Base-by-base conservation (phyloP, 1,140 invertebrate species). In the Temnothorax curvispinosus region DNA sequence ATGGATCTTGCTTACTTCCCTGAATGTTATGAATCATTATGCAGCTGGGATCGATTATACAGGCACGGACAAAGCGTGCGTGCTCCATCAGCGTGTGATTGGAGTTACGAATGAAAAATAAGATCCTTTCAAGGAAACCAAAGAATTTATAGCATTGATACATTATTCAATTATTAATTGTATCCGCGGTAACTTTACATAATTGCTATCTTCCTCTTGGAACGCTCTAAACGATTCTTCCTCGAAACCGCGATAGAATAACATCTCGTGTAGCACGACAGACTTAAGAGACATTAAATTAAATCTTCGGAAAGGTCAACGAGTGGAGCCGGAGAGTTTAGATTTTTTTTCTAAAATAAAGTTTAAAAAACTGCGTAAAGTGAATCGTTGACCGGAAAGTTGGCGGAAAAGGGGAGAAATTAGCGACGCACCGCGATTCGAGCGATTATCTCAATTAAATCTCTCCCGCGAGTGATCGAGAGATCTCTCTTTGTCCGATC, bases 1-100 rank as follows among this genome's bases (percentile, higher is more conserved):
- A 50, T 47, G 8, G 15, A 21, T 38, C 38, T 74, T 47, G 4
- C 54, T 50, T 47, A 38, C 11, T 60, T 62, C 54, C 5, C 69
- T 75, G 69, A 74, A 21, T 7, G 44, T 38, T 21, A 75, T 84
- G 80, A 84, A 84, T 84, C 80, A 84, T 47, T 50, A 32, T 62
- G 7, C 65, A 60, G 54, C 52, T 44, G 69, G 69, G 56, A 84
- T 84, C 80, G 32, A 74, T 84, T 27, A 27, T 27, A 27, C 50
- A 15, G 35, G 56, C 67, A 69, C 69, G 41, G 54, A 44, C 80
- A 65, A 56, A 18, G 35, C 64, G 64, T 54, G 41, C 54, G 54
- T 74, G 54, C 52, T 41, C 38, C 64, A 27, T 27, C 27, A 44
- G 2, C 15, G 21, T 4, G 4, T 3, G 50, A 38, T 27, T 27